Base-by-base conservation (phyloP, 2,797 vertebrate genomes). In the Salmo trutta region DNA sequence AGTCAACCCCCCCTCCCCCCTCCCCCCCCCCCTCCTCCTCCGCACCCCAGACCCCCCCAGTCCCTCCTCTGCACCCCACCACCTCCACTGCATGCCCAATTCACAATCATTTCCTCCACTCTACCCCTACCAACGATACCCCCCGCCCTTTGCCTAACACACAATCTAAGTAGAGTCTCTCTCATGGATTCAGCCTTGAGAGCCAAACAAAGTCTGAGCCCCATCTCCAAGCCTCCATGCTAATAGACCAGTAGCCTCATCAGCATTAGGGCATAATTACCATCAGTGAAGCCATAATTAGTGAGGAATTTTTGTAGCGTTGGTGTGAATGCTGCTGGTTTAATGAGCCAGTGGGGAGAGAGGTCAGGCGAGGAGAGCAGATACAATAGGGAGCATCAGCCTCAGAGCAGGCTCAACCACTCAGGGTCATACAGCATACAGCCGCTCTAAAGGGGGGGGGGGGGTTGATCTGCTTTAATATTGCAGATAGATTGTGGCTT, bases 201-300 rank as follows among this genome's bases (percentile, higher is more conserved):
- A 2, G 41, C 41, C 41, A 47, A 47, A 47, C 10, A 47, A 47
- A 12, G 66, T 79, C 77, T 77, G 71, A 85, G 78, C 81, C 75
- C 75, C 78, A 79, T 72, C 77, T 82, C 77, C 82, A 81, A 78
- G 53, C 79, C 73, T 76, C 74, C 33, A 75, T 66, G 76, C 79
- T 73, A 71, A 78, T 27, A 80, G 78, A 73, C 33, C 17, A 33
- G 47, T 36, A 33, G 75, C 1, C 59, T 66, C 62, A 21, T 54
- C 7, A n/a, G 78, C 76, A 81, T 83, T 80, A 80, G 83, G 74
- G 76, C 78, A 82, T 90, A 88, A 92, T 91, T 89, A 88, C 76
- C 87, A 84, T 82, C 88, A 79, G 86, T 86, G 81, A 82, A 75
- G 75, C 85, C 12, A 19, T 88, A 86, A 90, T 89, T 83, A 87